Evolutionary conservation across 2,888 invertebrate species (phyloP), one percentile per base, ranked within the genome.

Genomic region (Alcis repandata): DNA sequence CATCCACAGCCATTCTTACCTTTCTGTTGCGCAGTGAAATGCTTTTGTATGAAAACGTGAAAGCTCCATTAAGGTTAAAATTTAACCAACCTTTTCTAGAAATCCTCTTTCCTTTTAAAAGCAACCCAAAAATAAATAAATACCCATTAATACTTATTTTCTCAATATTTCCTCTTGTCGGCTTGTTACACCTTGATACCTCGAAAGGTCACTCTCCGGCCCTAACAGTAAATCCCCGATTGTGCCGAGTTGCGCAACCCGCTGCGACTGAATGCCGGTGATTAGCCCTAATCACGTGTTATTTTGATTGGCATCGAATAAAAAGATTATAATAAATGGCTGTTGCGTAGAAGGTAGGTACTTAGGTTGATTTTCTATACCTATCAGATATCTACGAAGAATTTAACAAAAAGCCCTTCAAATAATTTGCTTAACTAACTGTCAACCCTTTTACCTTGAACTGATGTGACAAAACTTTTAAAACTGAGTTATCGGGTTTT

Each of bases 281-380:
- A 72, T 72, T 70, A 69, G 58, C 43, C 61, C 38, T 72, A 72
- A 72, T 68, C 70, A 67, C 58, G 68, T 67, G 72, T 67, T 57
- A 41, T 65, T 65, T 66, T 70, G 70, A 72, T 70, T 69, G 72
- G 54, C 67, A 65, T 64, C 61, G 13, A 19, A 62, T 70, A 41
- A 41, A 58, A 63, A 59, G 33, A 27, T 46, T 27, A 17, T 40
- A 41, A 41, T 56, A 27, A 48, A 48, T 33, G 9, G 10, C 32
- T n/a, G 53, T 63, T 63, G 41, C 36, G 54, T 38, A 33, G 49
- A 11, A 17, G n/a, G n/a, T 11, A 8, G n/a, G 17, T 32, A 17
- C 7, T 49, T 49, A 32, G 15, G 9, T 27, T 2, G 1, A 38
- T 2, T n/a, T n/a, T n/a, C 13, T 38, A 38, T 38, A n/a, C 38